A percentile compares a stretch with the other conserved stretches of the same genome.
Conservation (phyloP, 2,113 vertebrate genomes). For the Urocolius indicus region DNA sequence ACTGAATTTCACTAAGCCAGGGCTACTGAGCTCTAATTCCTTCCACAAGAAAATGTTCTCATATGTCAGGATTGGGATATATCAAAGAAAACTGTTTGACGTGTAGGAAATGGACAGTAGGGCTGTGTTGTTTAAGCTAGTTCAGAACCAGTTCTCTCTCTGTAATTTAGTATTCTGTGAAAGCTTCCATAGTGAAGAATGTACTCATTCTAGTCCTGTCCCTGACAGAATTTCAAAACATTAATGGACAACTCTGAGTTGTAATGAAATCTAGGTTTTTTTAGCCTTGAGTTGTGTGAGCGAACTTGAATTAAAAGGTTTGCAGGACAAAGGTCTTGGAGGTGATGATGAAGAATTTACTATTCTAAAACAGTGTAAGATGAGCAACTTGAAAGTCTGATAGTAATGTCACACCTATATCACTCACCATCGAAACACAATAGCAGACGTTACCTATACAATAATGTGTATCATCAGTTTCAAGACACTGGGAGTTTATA, state of each 20-base stretch:
- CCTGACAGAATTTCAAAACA: not conserved
- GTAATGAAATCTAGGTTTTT: not conserved
- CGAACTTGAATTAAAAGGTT: not conserved
- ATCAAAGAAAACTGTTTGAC: not conserved
- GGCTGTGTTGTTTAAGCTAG: not conserved
- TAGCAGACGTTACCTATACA: not conserved
- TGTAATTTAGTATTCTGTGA: not conserved
- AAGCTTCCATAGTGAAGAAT: not conserved
- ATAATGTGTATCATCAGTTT: constrained; percentile 44
- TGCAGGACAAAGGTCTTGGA: not conserved
- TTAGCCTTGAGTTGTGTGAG: constrained; percentile 4
- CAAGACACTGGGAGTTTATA: constrained; percentile 51
- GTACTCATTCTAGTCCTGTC: not conserved
- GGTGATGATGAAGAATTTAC: not conserved
- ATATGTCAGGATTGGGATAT: fast-evolving
- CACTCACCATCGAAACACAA: not conserved
- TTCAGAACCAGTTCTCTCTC: not conserved
- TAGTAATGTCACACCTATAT: not conserved
- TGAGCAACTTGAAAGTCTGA: not conserved
- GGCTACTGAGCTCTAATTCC: not conserved
- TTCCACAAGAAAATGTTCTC: not conserved
- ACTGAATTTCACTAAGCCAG: not conserved
- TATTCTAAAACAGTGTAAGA: not conserved
- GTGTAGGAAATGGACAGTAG: not conserved
- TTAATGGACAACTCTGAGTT: not conserved